Base-by-base conservation (phyloP, 2,888 invertebrate genomes). In the Himalopsyche anomala region DNA sequence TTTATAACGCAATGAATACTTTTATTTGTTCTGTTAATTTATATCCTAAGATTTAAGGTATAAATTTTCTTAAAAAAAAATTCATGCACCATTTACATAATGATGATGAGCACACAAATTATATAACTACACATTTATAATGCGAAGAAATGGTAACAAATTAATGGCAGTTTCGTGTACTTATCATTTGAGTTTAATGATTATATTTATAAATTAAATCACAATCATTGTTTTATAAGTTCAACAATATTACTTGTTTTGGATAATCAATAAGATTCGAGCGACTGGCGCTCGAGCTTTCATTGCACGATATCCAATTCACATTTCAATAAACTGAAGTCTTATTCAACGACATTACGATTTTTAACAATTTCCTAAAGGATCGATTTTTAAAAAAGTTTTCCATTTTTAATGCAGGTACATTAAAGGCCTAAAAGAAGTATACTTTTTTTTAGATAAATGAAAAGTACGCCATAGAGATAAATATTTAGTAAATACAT, bases 231-330 rank as follows among this genome's bases (percentile, higher is more conserved):
- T 74, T 74, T 74, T 74, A 74, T 28, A 74, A 74, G 74, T 74
- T 81, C 56, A 82, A 86, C 55, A 80, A 85, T 81, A 81, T 74
- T 85, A 56, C 69, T 81, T 51, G 81, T 83, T 28, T 80, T 79
- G 56, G 69, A 74, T 62, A 38, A 85, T 80, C 83, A 83, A 84
- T 84, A 69, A 81, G 51, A 84, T 84, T 84, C 82, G 74, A 74
- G 82, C 69, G 81, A 86, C 81, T 86, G 84, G 86, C 86, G 84
- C 86, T 84, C 86, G 40, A 86, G 81, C 84, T 82, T 51, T 9
- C 45, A 11, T 11, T 55, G 81, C 45, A 80, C 19, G 45, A 15
- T 11, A 69, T 69, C 36, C 69, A 69, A 69, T 74, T 15, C 74
- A 5, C 74, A 15, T 19, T 19, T 19, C 62, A 28, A n/a, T 28